Evolutionary conservation across 2,113 vertebrate genomes (phyloP).

Genomic region (Ptychochromis oligacanthus): DNA sequence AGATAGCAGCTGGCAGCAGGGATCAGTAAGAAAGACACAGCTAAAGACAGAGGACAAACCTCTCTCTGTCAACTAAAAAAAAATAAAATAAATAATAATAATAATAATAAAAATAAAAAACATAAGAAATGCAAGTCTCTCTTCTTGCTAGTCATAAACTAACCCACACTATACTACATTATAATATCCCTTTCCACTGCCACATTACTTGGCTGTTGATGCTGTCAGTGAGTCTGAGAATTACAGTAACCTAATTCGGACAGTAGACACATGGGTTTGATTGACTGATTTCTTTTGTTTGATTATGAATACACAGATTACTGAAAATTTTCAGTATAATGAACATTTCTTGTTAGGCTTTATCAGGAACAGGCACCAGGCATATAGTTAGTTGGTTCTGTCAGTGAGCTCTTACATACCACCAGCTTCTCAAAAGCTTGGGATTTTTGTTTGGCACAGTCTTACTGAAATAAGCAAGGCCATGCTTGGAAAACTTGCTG

Average conservation of each 20-base stretch:
- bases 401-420: not conserved
- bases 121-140: slow-evolving; percentile 1
- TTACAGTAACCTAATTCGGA: not conserved
- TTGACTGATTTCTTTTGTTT: not conserved
- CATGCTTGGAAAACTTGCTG: not conserved
- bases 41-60: slow-evolving; percentile 64
- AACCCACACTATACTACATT: slow-evolving; percentile 1
- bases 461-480: not conserved
- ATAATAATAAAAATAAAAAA: no score
- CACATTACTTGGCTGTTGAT: not conserved
- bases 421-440: not conserved
- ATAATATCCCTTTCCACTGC: not conserved
- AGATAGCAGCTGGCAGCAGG: slow-evolving; percentile 73
- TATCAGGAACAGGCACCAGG: not conserved
- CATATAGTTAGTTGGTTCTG: not conserved
- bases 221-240: not conserved
- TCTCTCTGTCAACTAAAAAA: slow-evolving; percentile 17
- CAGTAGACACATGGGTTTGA: not conserved
- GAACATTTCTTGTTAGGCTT: not conserved
- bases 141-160: not conserved
- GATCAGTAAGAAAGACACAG: slow-evolving; percentile 63
- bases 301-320: not conserved
- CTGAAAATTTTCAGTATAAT: not conserved
- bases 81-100: no score
- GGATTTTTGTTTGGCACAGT: not conserved